Evolutionary conservation across 2,113 vertebrate species (phyloP).

Genomic region (Illadopsis cleaveri): DNA sequence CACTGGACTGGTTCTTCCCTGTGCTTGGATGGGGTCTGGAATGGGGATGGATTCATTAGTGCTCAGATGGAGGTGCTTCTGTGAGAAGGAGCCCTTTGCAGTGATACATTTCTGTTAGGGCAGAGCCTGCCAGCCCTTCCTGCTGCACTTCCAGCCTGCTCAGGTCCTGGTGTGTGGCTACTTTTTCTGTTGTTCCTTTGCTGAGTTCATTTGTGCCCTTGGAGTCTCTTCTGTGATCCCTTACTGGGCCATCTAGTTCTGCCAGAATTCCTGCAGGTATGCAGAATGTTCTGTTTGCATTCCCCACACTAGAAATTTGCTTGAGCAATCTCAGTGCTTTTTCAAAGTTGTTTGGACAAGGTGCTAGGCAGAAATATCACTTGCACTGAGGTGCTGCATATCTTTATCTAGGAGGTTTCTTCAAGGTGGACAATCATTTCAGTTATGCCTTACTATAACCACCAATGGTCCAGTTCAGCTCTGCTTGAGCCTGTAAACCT

Average conservation of each 20-base stretch:
- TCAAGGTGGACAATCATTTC: background rate
- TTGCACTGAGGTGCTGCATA: background rate
- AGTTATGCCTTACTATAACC: background rate
- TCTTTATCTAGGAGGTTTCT: background rate
- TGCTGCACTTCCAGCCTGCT: background rate
- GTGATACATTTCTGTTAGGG: background rate
- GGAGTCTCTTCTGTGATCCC: background rate
- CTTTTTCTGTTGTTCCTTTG: background rate
- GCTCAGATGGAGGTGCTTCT: background rate
- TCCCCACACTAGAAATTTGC: background rate
- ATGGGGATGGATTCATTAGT: background rate
- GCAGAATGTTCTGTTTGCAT: background rate
- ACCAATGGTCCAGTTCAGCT: background rate
- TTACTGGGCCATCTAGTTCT: background rate
- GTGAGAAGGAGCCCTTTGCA: background rate
- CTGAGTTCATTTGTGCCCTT: background rate
- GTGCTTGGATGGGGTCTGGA: background rate
- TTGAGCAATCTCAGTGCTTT: background rate
- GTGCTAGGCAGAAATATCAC: background rate
- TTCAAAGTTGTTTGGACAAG: background rate
- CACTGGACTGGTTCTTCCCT: fast-evolving
- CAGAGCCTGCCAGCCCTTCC: background rate
- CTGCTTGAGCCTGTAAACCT: background rate
- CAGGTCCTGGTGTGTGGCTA: background rate
- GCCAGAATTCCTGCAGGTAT: background rate